Evolutionary conservation across 2,113 vertebrate species (phyloP).

Genomic region (Gavia stellata): DNA sequence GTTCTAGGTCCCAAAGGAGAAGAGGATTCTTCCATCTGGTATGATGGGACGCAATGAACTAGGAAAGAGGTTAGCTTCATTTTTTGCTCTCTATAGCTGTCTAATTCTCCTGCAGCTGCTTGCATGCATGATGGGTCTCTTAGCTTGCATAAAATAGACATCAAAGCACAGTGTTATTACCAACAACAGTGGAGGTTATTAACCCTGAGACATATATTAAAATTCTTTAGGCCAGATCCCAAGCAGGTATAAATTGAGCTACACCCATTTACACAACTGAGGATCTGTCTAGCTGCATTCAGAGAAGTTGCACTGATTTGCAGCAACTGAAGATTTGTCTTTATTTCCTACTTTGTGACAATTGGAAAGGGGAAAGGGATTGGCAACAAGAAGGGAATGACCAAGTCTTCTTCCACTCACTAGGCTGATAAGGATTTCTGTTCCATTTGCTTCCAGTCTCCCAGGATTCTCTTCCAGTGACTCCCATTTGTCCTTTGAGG

Average conservation of each 20-base stretch:
- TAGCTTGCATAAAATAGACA: constrained; percentile 32
- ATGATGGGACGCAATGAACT: constrained; percentile 75
- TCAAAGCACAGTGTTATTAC: constrained; percentile 34
- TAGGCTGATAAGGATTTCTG: neutral
- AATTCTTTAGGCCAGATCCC: constrained; percentile 33
- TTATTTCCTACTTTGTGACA: neutral
- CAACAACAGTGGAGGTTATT: constrained; percentile 36
- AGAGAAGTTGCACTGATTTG: neutral
- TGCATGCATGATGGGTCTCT: constrained; percentile 13
- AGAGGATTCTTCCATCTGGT: constrained; percentile 77
- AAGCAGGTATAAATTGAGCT: constrained; percentile 25
- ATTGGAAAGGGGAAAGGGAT: neutral
- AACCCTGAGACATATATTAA: constrained; percentile 39
- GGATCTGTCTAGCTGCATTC: neutral
- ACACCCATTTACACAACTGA: neutral
- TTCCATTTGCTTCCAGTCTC: neutral
- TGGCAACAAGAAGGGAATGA: neutral
- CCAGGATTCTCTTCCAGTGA: neutral
- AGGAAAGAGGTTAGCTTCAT: constrained; percentile 83
- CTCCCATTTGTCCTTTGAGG: constrained; percentile 32
- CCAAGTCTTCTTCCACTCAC: neutral
- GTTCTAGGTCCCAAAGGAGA: constrained; percentile 85
- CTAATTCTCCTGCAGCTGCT: constrained; percentile 21
- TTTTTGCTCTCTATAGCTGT: neutral
- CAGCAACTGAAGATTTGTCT: neutral